Evolutionary conservation across 2,113 vertebrate genomes (phyloP).

Genomic region (Osmerus eperlanus): DNA sequence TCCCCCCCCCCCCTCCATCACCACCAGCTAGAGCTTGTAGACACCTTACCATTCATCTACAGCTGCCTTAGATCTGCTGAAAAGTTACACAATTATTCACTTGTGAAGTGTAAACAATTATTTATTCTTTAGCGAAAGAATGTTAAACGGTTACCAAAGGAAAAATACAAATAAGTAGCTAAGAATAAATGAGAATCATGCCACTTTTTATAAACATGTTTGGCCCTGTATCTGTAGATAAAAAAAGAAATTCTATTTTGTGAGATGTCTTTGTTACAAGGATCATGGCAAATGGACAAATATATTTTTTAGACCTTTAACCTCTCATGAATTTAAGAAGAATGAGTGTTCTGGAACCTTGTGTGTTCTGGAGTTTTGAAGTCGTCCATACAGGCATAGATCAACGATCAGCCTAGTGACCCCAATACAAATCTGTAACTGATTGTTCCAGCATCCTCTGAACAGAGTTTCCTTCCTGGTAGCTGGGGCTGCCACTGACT

Average conservation of each 20-base stretch:
- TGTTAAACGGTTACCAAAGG: conserved; percentile 88
- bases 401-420: conserved; percentile 37
- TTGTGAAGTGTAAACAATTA: conserved; percentile 72
- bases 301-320: conserved; percentile 66
- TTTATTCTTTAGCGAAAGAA: conserved; percentile 78
- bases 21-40: conserved; percentile 60
- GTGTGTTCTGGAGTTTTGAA: conserved; percentile 31
- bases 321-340: conserved; percentile 64
- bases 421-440: conserved; percentile 48
- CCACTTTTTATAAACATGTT: conserved; percentile 50
- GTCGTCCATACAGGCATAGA: not conserved
- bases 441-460: conserved; percentile 44
- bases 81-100: conserved; percentile 62
- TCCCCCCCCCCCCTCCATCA: not conserved
- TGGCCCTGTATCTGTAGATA: conserved; percentile 52
- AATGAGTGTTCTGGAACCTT: conserved; percentile 58
- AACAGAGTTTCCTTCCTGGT: not conserved
- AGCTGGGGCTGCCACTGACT: conserved; percentile 51
- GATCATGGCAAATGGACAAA: conserved; percentile 44
- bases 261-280: conserved; percentile 47
- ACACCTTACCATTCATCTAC: conserved; percentile 64
- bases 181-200: conserved; percentile 48
- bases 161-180: conserved; percentile 44
- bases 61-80: conserved; percentile 74
- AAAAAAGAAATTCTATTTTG: not conserved